A percentile compares a stretch with the other conserved stretches of the same genome.
Evolutionary conservation across 1,140 invertebrate species (phyloP).

Genomic region (Drosophila truncata): DNA sequence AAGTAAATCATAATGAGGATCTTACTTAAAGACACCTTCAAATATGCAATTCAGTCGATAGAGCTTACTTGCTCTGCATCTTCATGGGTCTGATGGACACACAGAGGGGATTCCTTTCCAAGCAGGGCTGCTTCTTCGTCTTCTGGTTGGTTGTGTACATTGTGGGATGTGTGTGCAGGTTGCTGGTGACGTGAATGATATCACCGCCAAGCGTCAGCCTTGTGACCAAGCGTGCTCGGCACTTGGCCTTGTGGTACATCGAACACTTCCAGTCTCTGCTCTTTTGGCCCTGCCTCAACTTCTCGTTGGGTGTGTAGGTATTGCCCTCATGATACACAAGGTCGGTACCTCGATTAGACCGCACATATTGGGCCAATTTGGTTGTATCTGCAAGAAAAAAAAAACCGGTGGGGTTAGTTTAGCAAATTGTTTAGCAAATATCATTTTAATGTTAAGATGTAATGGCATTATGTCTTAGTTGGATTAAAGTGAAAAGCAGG

Average conservation of each 20-base stretch:
- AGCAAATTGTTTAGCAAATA: neutral
- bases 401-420: neutral
- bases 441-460: neutral
- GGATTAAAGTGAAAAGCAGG: constrained; percentile 63
- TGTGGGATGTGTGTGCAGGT: constrained; percentile 58
- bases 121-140: constrained; percentile 21
- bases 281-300: constrained; percentile 63
- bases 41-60: neutral
- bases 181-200: constrained; percentile 72
- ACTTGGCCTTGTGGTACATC: constrained; percentile 84
- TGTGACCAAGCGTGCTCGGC: constrained; percentile 75
- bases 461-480: constrained; percentile 18
- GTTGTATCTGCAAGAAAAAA: constrained; percentile 17
- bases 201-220: constrained; percentile 50
- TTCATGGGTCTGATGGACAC: constrained; percentile 22
- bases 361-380: constrained; percentile 67
- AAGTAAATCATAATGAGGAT: neutral
- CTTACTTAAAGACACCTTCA: neutral
- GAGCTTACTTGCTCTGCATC: constrained; percentile 18
- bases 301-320: constrained; percentile 84
- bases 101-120: constrained; percentile 57
- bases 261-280: constrained; percentile 84
- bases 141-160: constrained; percentile 49
- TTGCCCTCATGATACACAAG: constrained; percentile 76
- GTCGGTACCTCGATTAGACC: constrained; percentile 77